Percentiles rank a stretch among this genome's conserved stretches.
phyloP scores from a whole-genome alignment of 2,797 vertebrate species.

The Gobionotothen gibberifrons region DNA sequence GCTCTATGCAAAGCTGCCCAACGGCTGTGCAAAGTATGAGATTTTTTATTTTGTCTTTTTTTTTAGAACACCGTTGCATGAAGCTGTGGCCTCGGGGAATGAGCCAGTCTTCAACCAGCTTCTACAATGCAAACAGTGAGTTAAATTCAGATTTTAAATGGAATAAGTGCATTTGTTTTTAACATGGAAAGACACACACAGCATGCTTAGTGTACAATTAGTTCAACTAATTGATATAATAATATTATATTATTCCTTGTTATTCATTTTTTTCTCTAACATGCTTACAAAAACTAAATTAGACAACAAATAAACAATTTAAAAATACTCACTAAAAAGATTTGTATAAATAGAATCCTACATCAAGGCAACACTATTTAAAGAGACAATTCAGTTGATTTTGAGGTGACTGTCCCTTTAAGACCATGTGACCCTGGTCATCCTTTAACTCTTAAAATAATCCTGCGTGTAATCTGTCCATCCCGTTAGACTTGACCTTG shows the following conservation, averaged over 20 bases:
- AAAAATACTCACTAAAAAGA: no score
- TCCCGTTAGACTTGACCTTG: constrained; percentile 89
- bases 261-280: not conserved
- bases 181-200: not conserved
- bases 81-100: constrained; percentile 92
- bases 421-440: not conserved
- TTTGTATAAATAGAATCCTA: no score
- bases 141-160: constrained; percentile 37
- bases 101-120: constrained; percentile 96
- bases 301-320: not conserved
- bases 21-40: not conserved
- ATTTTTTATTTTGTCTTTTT: constrained; percentile 2
- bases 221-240: no score
- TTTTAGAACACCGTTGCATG: constrained; percentile 92
- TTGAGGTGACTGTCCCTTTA: no score
- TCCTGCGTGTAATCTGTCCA: not conserved
- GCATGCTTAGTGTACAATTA: not conserved
- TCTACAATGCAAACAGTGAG: constrained; percentile 97
- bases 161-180: not conserved
- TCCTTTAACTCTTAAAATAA: not conserved
- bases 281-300: not conserved
- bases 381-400: no score
- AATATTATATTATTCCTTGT: not conserved
- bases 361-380: no score
- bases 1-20: not conserved